phyloP scores from a whole-genome alignment of 2,797 vertebrate genomes.

The Sebastes paucispinis region DNA sequence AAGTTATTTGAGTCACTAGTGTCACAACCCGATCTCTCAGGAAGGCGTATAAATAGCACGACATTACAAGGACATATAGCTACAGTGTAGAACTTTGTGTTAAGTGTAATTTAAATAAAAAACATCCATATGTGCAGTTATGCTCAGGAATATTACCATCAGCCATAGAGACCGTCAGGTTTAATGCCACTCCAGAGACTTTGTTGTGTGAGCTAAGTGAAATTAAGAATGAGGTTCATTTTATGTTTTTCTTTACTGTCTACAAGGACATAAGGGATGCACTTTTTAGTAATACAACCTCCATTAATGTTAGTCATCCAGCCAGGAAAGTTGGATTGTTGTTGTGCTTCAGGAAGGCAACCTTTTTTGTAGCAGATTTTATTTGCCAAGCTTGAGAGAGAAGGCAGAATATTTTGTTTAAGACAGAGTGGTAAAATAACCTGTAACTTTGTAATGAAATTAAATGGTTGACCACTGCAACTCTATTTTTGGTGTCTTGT shows the following conservation, averaged over 20 bases:
- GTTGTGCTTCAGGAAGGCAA: too few species aligned
- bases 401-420: not conserved
- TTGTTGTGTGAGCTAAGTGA: not conserved
- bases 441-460: not conserved
- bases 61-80: not conserved
- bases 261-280: not conserved
- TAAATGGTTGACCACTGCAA: not conserved
- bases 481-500: not conserved
- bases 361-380: too few species aligned
- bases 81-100: not conserved
- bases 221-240: not conserved
- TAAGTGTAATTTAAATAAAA: not conserved
- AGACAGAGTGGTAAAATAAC: not conserved
- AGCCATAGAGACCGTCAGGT: not conserved
- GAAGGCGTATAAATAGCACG: too few species aligned
- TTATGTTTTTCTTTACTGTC: not conserved
- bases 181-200: not conserved
- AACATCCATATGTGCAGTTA: not conserved
- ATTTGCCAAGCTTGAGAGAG: not conserved
- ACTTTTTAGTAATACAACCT: not conserved
- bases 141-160: not conserved
- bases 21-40: too few species aligned
- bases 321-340: too few species aligned
- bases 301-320: too few species aligned
- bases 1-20: too few species aligned